Base-by-base conservation (phyloP, 1,140 invertebrate genomes). In the Atta colombica region DNA sequence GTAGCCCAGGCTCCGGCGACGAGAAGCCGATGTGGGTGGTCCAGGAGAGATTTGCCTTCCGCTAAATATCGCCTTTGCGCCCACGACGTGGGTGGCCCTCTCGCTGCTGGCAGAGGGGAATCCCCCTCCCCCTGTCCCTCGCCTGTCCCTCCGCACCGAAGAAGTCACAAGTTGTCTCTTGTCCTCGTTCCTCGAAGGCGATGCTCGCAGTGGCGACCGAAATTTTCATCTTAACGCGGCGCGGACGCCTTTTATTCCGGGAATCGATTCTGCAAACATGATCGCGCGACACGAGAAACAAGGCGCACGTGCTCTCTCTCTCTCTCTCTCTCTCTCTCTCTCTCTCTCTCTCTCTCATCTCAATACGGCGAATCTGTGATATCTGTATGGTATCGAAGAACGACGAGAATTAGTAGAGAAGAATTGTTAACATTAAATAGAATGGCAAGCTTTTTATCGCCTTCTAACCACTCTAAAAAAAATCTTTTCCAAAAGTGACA, bases 1-100 rank as follows among this genome's bases (percentile, higher is more conserved):
- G 93, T 94, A 94, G 92, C 91, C 90, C 71, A 89, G 90, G 88
- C 88, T 72, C 81, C 85, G 51, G 69, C 82, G 90, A 87, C 71
- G 77, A 82, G 78, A 60, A 90, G 75, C 89, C 94, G 85, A 94
- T 90, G 93, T 95, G 93, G 94, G 94, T 94, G 94, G 94, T 93
- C 94, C 91, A 88, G 89, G 92, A 93, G 93, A 94, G 94, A 94
- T 94, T 94, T 94, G 94, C 94, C 94, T 95, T 94, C 93, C 94
- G 94, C 94, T 95, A 95, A 95, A 94, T 95, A 95, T 95, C 94
- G 94, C 93, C 94, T 95, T 94, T 94, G 92, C 93, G 93, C 93
- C 94, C 93, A 92, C 94, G 88, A 94, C 94, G 93, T 95, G 94
- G 95, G 94, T 95, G 95, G 95, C 88, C 92, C 71, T 90, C 75